Conservation (phyloP, 2,888 invertebrate genomes). For the Macrophya alboannulata region DNA sequence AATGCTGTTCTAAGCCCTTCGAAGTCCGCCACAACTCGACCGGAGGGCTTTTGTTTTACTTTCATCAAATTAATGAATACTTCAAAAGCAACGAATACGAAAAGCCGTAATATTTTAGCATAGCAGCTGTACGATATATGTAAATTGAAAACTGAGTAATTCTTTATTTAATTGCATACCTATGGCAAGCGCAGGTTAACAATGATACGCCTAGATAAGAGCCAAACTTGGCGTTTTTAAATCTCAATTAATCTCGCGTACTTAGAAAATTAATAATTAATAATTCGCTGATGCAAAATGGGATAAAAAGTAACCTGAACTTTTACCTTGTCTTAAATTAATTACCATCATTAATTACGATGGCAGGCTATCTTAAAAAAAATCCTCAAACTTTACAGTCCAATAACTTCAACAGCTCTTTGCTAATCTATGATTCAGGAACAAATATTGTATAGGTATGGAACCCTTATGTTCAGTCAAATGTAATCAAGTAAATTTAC, state of each 20-base stretch:
- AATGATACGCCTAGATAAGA: no score
- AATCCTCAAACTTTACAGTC: not conserved
- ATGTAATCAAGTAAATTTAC: not conserved
- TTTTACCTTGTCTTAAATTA: not conserved
- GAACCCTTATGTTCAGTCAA: not conserved
- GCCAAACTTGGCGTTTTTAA: not conserved
- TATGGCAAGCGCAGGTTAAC: not conserved
- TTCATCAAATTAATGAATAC: constrained; percentile 35
- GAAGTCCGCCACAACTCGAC: constrained; percentile 11
- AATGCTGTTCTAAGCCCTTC: constrained; percentile 17
- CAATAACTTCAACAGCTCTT: not conserved
- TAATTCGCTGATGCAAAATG: constrained; percentile 5
- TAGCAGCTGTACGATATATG: not conserved
- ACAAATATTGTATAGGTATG: not conserved
- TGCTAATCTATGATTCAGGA: not conserved
- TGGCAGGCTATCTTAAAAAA: not conserved
- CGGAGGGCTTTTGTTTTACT: constrained; percentile 18
- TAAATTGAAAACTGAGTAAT: not conserved
- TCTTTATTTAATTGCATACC: not conserved
- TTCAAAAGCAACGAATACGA: constrained; percentile 7
- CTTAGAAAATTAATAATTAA: not conserved
- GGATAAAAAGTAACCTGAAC: not conserved
- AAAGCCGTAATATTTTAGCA: not conserved
- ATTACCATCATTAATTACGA: constrained; percentile 5
- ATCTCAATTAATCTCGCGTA: not conserved